Conservation (phyloP, 2,888 invertebrate species). For the Brachyopa scutellaris region DNA sequence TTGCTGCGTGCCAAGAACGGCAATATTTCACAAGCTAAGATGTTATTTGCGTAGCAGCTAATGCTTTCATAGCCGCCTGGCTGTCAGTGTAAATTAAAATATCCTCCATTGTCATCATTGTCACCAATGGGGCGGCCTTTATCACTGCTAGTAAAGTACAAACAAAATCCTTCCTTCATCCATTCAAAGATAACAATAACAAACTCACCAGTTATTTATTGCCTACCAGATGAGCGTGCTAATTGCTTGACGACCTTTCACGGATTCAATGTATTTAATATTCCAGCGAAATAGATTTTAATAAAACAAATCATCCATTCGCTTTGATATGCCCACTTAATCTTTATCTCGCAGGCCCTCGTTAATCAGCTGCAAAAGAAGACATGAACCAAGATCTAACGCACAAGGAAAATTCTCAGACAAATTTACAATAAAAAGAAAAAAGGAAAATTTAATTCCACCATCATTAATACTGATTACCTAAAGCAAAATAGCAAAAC, state of each 20-base stretch:
- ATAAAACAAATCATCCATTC: constrained; percentile 53
- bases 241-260: constrained; percentile 16
- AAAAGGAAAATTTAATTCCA: constrained; percentile 55
- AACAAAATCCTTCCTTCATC: too few species aligned
- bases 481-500: constrained; percentile 26
- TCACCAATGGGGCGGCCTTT: too few species aligned
- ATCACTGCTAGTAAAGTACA: too few species aligned
- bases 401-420: neutral
- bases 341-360: constrained; percentile 39
- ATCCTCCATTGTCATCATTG: too few species aligned
- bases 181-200: too few species aligned
- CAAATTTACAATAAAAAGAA: constrained; percentile 34
- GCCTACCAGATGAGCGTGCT: too few species aligned
- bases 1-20: too few species aligned
- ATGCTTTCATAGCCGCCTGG: too few species aligned
- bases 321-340: constrained; percentile 45
- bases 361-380: constrained; percentile 31
- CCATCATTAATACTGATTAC: constrained; percentile 64
- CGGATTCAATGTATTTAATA: neutral
- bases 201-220: too few species aligned
- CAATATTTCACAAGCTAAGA: too few species aligned
- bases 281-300: constrained; percentile 27
- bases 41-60: too few species aligned
- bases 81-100: too few species aligned
- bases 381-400: neutral